These are phyloP conservation scores for Helicorthomorpha holstii DNA, from an alignment of 1,140 invertebrate genomes.

Conservation along the genomic window DNA sequence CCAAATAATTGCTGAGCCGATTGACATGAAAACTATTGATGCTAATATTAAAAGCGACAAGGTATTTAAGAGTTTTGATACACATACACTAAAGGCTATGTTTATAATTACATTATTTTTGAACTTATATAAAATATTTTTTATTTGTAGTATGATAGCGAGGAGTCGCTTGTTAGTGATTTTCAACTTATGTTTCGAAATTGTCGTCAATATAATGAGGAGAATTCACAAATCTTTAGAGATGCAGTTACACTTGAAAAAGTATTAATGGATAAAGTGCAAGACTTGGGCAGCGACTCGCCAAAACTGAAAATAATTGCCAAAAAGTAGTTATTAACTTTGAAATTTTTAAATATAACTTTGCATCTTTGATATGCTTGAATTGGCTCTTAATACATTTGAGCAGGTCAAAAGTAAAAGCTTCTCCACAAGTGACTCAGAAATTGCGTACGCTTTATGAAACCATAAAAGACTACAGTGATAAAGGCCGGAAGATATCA, in stretches of 20 bases:
- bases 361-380: not conserved
- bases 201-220: constrained; percentile 90
- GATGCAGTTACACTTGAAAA: constrained; percentile 79
- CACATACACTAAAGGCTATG: constrained; percentile 12
- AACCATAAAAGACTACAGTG: constrained; percentile 60
- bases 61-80: constrained; percentile 17
- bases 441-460: constrained; percentile 79
- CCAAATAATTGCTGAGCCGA: constrained; percentile 79
- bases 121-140: not conserved
- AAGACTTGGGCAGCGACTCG: constrained; percentile 40
- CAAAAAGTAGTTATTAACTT: constrained; percentile 3
- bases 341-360: not conserved
- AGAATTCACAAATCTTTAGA: constrained; percentile 83
- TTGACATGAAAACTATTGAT: constrained; percentile 88
- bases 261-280: constrained; percentile 63
- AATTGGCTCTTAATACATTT: not conserved
- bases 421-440: constrained; percentile 26
- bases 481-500: constrained; percentile 30
- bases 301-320: constrained; percentile 2
- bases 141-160: constrained; percentile 33
- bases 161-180: constrained; percentile 46
- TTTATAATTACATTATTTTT: constrained; percentile 9
- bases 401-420: not conserved
- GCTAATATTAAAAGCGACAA: constrained; percentile 58
- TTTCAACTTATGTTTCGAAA: constrained; percentile 85